phyloP scores from a whole-genome alignment of 2,113 vertebrate species.

The Petroica traversi region DNA sequence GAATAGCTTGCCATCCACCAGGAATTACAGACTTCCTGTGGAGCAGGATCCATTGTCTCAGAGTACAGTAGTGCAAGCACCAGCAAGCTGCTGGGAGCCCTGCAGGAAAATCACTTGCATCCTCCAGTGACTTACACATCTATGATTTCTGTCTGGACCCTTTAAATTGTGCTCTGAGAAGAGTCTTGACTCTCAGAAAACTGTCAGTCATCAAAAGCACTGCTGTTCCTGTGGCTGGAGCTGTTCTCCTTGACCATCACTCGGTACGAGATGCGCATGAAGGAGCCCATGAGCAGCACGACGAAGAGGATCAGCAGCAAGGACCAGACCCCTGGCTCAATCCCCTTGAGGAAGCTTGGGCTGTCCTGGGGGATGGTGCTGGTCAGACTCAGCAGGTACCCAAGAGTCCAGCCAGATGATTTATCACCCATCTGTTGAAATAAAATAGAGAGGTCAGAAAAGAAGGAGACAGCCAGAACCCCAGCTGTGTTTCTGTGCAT shows the following conservation, averaged over 20 bases:
- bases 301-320: constrained; percentile 54
- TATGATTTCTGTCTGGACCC: neutral
- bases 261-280: constrained; percentile 51
- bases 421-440: neutral
- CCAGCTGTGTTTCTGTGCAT: neutral
- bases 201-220: constrained; percentile 16
- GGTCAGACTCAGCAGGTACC: constrained; percentile 36
- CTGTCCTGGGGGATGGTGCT: constrained; percentile 1
- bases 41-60: neutral
- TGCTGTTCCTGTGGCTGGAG: constrained; percentile 38
- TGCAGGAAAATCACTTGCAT: neutral
- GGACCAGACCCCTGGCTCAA: constrained; percentile 39
- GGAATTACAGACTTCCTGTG: neutral
- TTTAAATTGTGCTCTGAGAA: neutral
- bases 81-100: neutral
- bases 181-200: accelerated
- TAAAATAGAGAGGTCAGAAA: neutral
- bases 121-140: neutral
- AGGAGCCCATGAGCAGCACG: constrained; percentile 16
- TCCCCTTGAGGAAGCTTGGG: constrained; percentile 34
- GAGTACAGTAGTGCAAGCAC: neutral
- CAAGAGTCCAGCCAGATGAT: constrained; percentile 43
- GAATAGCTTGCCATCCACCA: neutral
- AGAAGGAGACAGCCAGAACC: neutral
- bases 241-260: constrained; percentile 42